These are phyloP conservation scores for Cydia fagiglandana DNA, from an alignment of 1,140 invertebrate genomes.

Conservation along the genomic window DNA sequence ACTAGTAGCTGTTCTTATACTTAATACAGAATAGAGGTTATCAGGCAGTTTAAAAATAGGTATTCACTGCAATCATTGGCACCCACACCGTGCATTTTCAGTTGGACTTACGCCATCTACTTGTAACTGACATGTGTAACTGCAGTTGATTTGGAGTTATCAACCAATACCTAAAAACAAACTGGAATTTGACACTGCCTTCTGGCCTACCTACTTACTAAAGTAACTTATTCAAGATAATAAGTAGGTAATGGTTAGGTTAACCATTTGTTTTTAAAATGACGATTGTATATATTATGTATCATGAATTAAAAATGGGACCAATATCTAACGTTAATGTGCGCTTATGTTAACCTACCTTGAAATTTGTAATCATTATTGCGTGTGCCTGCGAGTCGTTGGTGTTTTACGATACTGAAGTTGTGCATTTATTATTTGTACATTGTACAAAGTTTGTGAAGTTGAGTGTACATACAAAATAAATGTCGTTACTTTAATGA, in stretches of 20 bases:
- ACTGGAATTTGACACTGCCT: neutral
- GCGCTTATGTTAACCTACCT: slow-evolving; percentile 43
- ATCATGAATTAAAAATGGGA: slow-evolving; percentile 52
- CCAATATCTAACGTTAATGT: slow-evolving; percentile 57
- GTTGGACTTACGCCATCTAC: slow-evolving; percentile 25
- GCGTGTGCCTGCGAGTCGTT: slow-evolving; percentile 53
- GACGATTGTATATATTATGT: neutral
- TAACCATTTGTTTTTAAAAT: neutral
- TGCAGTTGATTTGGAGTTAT: slow-evolving; percentile 63
- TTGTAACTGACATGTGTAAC: slow-evolving; percentile 43
- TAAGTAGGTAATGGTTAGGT: slow-evolving; percentile 15
- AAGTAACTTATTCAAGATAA: neutral
- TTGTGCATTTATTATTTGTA: slow-evolving; percentile 79
- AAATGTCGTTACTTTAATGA: slow-evolving; percentile 65
- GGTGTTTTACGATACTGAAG: slow-evolving; percentile 73
- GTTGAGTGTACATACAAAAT: slow-evolving; percentile 75
- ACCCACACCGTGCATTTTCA: slow-evolving; percentile 10
- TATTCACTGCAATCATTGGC: slow-evolving; percentile 15
- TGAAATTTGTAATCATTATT: slow-evolving; percentile 44
- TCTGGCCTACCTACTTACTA: slow-evolving; percentile 7
- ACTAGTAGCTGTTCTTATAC: slow-evolving; percentile 12
- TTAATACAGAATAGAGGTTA: slow-evolving; percentile 18
- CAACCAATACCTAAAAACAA: neutral
- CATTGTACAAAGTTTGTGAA: slow-evolving; percentile 69
- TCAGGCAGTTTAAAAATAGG: slow-evolving; percentile 23